These are phyloP conservation scores for Ennomos quercinarius DNA, from an alignment of 2,888 invertebrate species.

Conservation along the genomic window DNA sequence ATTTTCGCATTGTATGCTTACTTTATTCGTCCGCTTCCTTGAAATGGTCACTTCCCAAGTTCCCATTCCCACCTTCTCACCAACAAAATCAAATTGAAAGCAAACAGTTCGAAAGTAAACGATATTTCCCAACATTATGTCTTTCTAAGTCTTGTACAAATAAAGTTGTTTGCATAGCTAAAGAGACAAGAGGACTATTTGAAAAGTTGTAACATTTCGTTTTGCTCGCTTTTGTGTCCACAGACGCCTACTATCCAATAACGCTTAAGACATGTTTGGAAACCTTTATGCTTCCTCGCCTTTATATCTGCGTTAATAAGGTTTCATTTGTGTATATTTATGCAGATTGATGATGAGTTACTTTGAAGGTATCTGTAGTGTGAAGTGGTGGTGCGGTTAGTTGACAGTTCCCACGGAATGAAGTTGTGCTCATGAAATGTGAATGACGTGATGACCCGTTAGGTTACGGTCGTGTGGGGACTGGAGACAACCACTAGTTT, in stretches of 20 bases:
- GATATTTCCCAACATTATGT: conserved; percentile 38
- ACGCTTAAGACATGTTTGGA: conserved; percentile 28
- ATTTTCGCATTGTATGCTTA: conserved; percentile 34
- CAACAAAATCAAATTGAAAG: conserved; percentile 36
- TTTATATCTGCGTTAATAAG: conserved; percentile 21
- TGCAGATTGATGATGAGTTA: conserved; percentile 23
- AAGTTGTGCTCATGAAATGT: conserved; percentile 63
- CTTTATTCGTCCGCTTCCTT: conserved; percentile 28
- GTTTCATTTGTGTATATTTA: conserved; percentile 19
- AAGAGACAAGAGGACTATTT: conserved; percentile 40
- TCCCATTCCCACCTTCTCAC: not conserved
- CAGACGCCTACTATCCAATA: conserved; percentile 38
- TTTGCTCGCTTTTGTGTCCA: conserved; percentile 39
- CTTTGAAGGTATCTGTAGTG: conserved; percentile 29
- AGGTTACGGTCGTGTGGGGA: conserved; percentile 47
- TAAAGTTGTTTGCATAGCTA: conserved; percentile 39
- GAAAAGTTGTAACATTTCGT: conserved; percentile 39
- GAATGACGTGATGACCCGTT: conserved; percentile 66
- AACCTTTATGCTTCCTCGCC: conserved; percentile 12
- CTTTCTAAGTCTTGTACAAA: conserved; percentile 38
- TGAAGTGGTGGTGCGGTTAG: conserved; percentile 46
- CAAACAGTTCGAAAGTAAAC: conserved; percentile 40
- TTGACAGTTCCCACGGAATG: conserved; percentile 72
- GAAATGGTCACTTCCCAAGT: conserved; percentile 39
- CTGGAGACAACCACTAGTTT: conserved; percentile 16